These are phyloP conservation scores for Clupea harengus DNA, from an alignment of 2,113 vertebrate species.

Conservation along the genomic window DNA sequence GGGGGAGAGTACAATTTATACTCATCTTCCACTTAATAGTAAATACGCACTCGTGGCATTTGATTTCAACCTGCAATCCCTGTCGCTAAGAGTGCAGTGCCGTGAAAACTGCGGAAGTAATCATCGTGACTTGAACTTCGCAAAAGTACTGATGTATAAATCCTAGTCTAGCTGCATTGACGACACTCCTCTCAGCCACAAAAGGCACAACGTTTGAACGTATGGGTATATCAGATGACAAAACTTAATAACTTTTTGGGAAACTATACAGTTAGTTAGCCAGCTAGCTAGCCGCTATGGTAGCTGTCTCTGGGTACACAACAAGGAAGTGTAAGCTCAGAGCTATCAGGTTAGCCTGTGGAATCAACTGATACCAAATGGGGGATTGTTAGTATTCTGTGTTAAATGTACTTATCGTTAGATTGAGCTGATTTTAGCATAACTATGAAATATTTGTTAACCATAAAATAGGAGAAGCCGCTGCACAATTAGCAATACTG, in stretches of 20 bases:
- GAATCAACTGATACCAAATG: background rate
- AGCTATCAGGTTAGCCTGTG: background rate
- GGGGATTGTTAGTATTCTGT: background rate
- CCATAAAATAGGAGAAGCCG: background rate
- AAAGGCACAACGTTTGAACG: background rate
- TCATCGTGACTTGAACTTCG: background rate
- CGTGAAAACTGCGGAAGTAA: background rate
- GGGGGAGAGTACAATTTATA: background rate
- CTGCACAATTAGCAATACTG: background rate
- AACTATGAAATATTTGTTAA: background rate
- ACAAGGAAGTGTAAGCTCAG: background rate
- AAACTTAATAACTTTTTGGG: background rate
- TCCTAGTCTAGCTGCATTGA: background rate
- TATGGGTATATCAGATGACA: background rate
- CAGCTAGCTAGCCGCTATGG: background rate
- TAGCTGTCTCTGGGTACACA: background rate
- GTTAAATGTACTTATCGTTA: background rate
- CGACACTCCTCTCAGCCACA: background rate
- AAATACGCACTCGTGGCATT: background rate
- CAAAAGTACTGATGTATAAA: background rate
- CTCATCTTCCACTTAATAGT: background rate
- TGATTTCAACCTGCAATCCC: background rate
- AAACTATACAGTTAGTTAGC: no score
- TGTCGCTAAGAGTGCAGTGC: background rate
- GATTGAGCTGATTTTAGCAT: background rate